Evolutionary conservation across 2,113 vertebrate genomes (phyloP).

Genomic region (Dascyllus trimaculatus): DNA sequence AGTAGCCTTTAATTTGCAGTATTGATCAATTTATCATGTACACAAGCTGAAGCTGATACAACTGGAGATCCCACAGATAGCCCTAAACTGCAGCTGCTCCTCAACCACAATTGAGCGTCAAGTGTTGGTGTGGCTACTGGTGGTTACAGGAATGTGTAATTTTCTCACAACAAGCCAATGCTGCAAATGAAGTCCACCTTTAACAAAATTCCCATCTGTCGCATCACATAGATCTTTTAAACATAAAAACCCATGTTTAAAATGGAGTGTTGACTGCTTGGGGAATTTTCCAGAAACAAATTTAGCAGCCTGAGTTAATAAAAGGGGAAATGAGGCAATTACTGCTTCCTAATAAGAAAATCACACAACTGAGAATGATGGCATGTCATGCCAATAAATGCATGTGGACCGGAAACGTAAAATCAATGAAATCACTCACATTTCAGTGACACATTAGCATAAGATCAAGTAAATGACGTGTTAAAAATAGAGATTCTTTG

Average conservation of each 20-base stretch:
- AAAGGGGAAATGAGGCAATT: background rate
- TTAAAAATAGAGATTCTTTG: slow-evolving; percentile 2
- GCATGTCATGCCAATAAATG: background rate
- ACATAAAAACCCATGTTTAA: background rate
- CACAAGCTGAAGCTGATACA: background rate
- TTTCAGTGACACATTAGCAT: background rate
- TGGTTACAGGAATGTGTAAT: slow-evolving; percentile 23
- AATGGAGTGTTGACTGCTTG: background rate
- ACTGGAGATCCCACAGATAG: background rate
- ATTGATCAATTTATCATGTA: background rate
- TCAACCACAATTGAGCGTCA: slow-evolving; percentile 8
- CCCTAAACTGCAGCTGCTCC: slow-evolving; percentile 21
- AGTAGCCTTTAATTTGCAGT: background rate
- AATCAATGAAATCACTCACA: background rate
- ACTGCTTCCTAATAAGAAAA: background rate
- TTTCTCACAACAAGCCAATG: slow-evolving; percentile 2
- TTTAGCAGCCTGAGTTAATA: background rate
- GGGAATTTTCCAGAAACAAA: background rate
- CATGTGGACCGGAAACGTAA: background rate
- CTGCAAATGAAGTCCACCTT: background rate
- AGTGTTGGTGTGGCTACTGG: background rate
- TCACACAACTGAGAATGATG: background rate
- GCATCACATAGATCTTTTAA: background rate
- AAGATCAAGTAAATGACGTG: background rate
- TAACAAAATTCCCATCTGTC: no score